Conservation (phyloP, 2,113 vertebrate genomes). For the Coptodon rendalli region DNA sequence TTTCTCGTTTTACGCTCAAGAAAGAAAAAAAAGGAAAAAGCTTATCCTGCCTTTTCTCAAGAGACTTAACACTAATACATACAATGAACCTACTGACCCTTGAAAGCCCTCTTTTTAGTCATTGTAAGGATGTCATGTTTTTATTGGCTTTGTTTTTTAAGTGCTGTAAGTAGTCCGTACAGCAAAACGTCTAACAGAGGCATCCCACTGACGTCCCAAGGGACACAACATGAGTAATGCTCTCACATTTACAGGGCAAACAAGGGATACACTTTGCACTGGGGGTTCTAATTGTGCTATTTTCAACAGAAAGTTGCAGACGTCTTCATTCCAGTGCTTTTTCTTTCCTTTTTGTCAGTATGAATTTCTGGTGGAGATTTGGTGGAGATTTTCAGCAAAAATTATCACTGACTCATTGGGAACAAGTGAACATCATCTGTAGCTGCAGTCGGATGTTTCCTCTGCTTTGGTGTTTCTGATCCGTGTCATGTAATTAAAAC, state of each 20-base stretch:
- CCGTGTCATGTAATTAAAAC: slow-evolving; percentile 65
- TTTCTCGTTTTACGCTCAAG: slow-evolving; percentile 8
- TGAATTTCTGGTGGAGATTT: background rate
- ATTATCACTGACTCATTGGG: background rate
- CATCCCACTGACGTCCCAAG: slow-evolving; percentile 39
- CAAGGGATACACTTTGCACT: slow-evolving; percentile 1
- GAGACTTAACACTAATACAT: slow-evolving; percentile 53
- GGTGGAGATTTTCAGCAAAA: background rate
- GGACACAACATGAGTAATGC: slow-evolving; percentile 47
- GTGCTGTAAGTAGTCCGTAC: slow-evolving; percentile 42
- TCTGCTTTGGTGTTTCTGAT: slow-evolving; percentile 54
- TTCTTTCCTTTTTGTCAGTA: background rate
- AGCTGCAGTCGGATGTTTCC: slow-evolving; percentile 29
- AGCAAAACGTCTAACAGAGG: slow-evolving; percentile 30
- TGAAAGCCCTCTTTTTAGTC: slow-evolving; percentile 57
- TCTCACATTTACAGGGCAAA: slow-evolving; percentile 48
- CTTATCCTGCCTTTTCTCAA: slow-evolving; percentile 65
- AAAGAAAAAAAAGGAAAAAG: slow-evolving; percentile 1
- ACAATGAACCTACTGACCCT: slow-evolving; percentile 68
- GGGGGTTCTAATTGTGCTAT: background rate
- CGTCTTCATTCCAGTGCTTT: background rate
- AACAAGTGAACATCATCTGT: slow-evolving; percentile 6
- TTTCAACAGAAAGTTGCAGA: background rate
- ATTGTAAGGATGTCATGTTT: slow-evolving; percentile 52
- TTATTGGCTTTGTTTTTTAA: slow-evolving; percentile 53